These are phyloP conservation scores for Phaethornis superciliosus DNA, from an alignment of 2,113 vertebrate species.

Conservation along the genomic window DNA sequence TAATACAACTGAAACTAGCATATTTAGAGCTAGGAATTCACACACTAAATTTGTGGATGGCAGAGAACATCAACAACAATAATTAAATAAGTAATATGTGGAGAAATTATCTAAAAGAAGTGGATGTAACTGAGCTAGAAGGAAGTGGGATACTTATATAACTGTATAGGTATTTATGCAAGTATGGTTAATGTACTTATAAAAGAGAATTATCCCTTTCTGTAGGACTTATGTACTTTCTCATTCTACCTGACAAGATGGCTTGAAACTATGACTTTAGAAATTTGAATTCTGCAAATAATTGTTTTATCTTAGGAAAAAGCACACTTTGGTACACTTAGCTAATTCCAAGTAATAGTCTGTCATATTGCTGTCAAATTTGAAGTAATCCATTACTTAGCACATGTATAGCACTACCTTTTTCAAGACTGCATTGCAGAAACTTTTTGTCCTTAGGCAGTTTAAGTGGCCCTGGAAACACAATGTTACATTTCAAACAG, in stretches of 20 bases:
- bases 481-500: background rate
- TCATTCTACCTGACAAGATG: background rate
- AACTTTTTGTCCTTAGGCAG: slow-evolving; percentile 6
- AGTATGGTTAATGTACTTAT: background rate
- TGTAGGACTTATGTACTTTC: background rate
- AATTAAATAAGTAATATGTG: background rate
- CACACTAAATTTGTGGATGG: background rate
- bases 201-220: background rate
- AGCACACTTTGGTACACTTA: background rate
- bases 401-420: background rate
- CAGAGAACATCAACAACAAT: background rate
- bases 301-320: background rate
- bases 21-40: background rate
- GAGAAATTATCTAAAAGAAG: background rate
- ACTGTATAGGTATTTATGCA: background rate
- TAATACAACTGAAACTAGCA: background rate
- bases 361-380: slow-evolving; percentile 10
- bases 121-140: background rate
- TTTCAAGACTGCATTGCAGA: background rate
- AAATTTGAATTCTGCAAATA: background rate
- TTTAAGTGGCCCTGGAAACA: background rate
- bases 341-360: background rate
- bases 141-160: background rate
- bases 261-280: background rate
- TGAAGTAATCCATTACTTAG: slow-evolving; percentile 47